These are phyloP conservation scores for Ylistrum balloti DNA, from an alignment of 1,140 invertebrate genomes.

Conservation along the genomic window DNA sequence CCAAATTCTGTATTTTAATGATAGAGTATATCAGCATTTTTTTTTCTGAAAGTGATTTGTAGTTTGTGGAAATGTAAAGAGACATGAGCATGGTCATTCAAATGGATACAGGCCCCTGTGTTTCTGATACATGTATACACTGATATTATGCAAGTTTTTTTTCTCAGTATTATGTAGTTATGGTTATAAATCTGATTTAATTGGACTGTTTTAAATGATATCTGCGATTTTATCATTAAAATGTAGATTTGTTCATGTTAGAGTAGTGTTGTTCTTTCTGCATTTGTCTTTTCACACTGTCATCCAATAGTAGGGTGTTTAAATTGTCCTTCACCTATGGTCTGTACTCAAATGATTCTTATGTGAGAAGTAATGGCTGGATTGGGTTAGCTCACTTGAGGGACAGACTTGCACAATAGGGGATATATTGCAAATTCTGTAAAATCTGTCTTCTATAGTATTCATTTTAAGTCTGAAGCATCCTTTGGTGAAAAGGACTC, in stretches of 20 bases:
- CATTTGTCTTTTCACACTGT: too few relatives aligned
- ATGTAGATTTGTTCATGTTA: background rate
- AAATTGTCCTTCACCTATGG: too few relatives aligned
- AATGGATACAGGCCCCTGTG: background rate
- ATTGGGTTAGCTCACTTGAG: too few relatives aligned
- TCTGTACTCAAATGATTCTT: too few relatives aligned
- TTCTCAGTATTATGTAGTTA: slow-evolving; percentile 29
- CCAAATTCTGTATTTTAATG: background rate
- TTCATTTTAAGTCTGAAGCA: too few relatives aligned
- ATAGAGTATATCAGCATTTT: background rate
- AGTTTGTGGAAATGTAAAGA: background rate
- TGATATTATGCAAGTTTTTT: slow-evolving; percentile 12
- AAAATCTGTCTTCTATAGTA: too few relatives aligned
- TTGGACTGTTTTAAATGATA: slow-evolving; percentile 16
- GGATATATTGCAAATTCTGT: too few relatives aligned
- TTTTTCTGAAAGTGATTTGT: background rate
- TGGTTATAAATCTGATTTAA: slow-evolving; percentile 5
- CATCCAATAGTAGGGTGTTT: too few relatives aligned
- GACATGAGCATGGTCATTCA: background rate
- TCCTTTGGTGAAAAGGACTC: too few relatives aligned
- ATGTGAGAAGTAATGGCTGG: too few relatives aligned
- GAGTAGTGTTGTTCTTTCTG: background rate
- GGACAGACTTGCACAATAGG: too few relatives aligned
- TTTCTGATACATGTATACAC: slow-evolving; percentile 17
- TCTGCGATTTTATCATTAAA: background rate